Base-by-base conservation (phyloP, 1,140 invertebrate genomes). In the Nephila pilipes region DNA sequence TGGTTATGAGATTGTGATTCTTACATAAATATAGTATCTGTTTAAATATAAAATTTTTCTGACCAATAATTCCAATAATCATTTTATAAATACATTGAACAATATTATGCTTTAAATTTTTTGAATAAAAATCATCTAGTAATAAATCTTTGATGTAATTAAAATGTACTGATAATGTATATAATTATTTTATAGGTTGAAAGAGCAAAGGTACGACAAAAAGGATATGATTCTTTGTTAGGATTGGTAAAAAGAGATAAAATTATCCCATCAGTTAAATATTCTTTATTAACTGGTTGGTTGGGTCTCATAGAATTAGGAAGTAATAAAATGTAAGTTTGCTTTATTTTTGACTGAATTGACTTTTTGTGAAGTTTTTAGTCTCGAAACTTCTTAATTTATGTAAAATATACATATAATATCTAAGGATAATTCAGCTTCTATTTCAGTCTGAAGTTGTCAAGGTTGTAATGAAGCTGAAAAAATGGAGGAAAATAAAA, bases 271-370 rank as follows among this genome's bases (percentile, higher is more conserved):
- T 98, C 98, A 0, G 97, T 97, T 0, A 97, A 97, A 94, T 98
- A 98, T 94, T 96, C 97, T 25, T 95, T 98, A 54, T 95, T 98
- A 1, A 97, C 97, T 95, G 98, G 98, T 14, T 98, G 97, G 97
- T 95, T 98, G 10, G 97, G 97, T 2, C 94, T 97, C 18, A 96
- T 96, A 83, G 95, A 96, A 94, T 94, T 95, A 88, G 95, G 85
- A 93, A 36, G 36, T 25, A 69, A 69, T 32, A 91, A 93, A 90
- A 90, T 46, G 93, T 93, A 85, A 87, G 88, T 85, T 83, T 38
- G 6, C 6, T 90, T 16, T 93, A 38, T 29, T 46, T 25, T 54
- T 18, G 25, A 5, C 0, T 18, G 16, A 36, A 75, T n/a, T n/a
- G n/a, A 32, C 12, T 18, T 32, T 36, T 20, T 75, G 29, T 75